Base-by-base conservation (phyloP, 2,888 invertebrate species). In the Plutella xylostella region DNA sequence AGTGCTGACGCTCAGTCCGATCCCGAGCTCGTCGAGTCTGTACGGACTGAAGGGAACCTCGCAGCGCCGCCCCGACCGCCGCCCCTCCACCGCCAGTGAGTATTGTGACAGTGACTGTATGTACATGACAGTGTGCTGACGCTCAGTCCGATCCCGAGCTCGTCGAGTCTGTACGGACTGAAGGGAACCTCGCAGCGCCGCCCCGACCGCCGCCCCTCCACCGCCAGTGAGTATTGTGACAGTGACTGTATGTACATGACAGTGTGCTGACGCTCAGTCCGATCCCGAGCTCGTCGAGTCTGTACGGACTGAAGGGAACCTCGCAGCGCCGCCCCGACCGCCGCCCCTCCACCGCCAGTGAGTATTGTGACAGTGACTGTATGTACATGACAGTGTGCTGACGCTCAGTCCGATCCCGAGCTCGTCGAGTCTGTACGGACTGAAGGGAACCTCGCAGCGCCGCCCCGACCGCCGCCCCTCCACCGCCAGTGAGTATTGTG, bases 341-440 rank as follows among this genome's bases (percentile, higher is more conserved):
- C 48, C 74, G 87, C 40, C 83, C 86, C 37, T 87, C 88, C 11
- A 78, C 85, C 38, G 86, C 86, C 47, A 88, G 86, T 88, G 68
- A 80, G 78, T 60, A 43, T 12, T 30, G 30, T 30, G 4, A 30
- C 12, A 30, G n/a, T n/a, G n/a, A n/a, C n/a, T n/a, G n/a, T n/a
- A n/a, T n/a, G n/a, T n/a, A n/a, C n/a, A n/a, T 52, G 92, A 92
- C 54, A 86, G 90, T 67, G 87, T 90, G 53, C 88, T 90, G 60
- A 92, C 92, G 40, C 85, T 96, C 20, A 96, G 94, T 73, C 95
- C 96, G 1, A 94, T 96, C 63, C 93, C 94, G 17, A 95, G 94
- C 70, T 90, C 93, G 52, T 91, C 91, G 47, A 91, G 92, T 76
- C 67, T 91, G 54, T 77, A 86, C 45, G 87, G 87, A 42, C 75